phyloP scores from a whole-genome alignment of 2,113 vertebrate species.

The Ochotona princeps region DNA sequence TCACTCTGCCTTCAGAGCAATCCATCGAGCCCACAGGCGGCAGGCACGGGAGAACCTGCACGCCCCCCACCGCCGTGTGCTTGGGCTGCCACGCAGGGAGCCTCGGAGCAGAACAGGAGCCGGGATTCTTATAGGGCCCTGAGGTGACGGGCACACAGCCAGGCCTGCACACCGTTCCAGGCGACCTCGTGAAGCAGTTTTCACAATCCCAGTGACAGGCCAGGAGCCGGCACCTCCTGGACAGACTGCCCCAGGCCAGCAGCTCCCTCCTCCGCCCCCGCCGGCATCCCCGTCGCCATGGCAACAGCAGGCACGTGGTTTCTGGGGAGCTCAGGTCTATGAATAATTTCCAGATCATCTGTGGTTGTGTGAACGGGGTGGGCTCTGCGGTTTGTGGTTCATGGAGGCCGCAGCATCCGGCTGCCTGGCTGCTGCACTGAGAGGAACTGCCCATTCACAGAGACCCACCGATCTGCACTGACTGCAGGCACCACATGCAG shows the following conservation, averaged over 20 bases:
- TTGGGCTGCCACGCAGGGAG: too few species aligned
- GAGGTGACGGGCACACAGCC: accelerated
- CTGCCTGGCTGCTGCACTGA: too few species aligned
- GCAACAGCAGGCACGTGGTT: slow-evolving; percentile 83
- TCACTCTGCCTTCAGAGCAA: too few species aligned
- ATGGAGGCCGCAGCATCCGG: slow-evolving; percentile 34
- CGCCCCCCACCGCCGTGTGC: too few species aligned
- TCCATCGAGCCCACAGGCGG: too few species aligned
- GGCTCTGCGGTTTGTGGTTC: slow-evolving; percentile 52
- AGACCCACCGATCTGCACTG: accelerated
- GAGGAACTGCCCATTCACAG: background rate
- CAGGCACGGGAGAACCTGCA: too few species aligned
- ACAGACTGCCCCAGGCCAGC: too few species aligned
- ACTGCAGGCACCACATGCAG: too few species aligned
- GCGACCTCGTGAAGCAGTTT: background rate
- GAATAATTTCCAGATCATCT: slow-evolving; percentile 84
- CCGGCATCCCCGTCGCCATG: slow-evolving; percentile 79
- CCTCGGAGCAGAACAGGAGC: too few species aligned
- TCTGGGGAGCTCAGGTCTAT: slow-evolving; percentile 82
- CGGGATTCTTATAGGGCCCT: background rate
- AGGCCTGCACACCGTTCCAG: background rate
- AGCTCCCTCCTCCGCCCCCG: slow-evolving; percentile 18
- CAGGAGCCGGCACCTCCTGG: background rate
- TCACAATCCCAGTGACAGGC: background rate
- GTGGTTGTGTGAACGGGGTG: slow-evolving; percentile 72